Conservation (phyloP, 2,797 vertebrate species). For the Heteromormyrus szaboi region DNA sequence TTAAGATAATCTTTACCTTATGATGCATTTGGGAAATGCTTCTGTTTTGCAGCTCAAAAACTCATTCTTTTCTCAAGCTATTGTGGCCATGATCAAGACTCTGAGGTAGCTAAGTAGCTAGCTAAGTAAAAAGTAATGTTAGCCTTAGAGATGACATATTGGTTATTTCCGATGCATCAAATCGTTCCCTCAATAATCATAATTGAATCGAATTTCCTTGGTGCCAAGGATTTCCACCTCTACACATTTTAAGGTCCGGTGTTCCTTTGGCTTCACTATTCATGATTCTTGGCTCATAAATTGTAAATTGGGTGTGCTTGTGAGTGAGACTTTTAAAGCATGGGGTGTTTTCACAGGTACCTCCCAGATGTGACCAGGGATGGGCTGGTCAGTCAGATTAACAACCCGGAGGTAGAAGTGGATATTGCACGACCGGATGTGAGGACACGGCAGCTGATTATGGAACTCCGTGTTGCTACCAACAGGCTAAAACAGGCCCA, state of each 20-base stretch:
- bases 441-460: slow-evolving; percentile 68
- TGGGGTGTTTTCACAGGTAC: slow-evolving; percentile 57
- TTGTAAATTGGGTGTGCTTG: not conserved
- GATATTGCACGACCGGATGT: slow-evolving; percentile 65
- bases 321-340: not conserved
- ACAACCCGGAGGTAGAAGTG: slow-evolving; percentile 78
- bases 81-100: not conserved
- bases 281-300: not conserved
- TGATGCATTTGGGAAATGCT: not conserved
- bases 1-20: not conserved
- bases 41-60: not conserved
- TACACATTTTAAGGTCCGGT: not conserved
- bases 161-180: not conserved
- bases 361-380: slow-evolving; percentile 68
- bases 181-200: not conserved
- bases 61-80: not conserved
- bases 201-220: not conserved
- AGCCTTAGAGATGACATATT: not conserved
- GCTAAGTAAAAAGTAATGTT: not conserved
- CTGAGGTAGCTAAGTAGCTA: not conserved
- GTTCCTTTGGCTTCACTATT: not conserved
- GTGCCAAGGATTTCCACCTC: not conserved
- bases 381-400: slow-evolving; percentile 70
- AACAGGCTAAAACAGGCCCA: slow-evolving; percentile 74
- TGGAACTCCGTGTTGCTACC: slow-evolving; percentile 73